A percentile compares a stretch with the other conserved stretches of the same genome.
phyloP scores from a whole-genome alignment of 2,888 invertebrate genomes.

The Falcaria lacertinaria region DNA sequence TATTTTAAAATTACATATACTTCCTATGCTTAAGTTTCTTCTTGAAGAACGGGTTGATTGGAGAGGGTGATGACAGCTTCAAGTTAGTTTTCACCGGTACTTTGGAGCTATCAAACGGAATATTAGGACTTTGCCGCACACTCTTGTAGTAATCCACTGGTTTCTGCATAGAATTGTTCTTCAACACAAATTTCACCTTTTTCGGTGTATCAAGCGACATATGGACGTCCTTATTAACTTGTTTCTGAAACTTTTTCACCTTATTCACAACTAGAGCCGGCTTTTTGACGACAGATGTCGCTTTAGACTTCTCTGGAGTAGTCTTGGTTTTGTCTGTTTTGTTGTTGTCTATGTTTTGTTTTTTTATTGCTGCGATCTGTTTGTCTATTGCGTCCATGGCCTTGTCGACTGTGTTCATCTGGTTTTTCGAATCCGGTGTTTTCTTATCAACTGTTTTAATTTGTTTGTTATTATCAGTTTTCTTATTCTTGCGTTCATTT shows the following conservation, averaged over 20 bases:
- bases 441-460: too few relatives aligned
- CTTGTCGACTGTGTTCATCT: background rate
- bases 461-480: background rate
- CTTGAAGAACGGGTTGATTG: constrained; percentile 88
- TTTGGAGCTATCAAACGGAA: constrained; percentile 86
- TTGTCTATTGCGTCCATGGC: background rate
- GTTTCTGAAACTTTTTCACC: constrained; percentile 49
- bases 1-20: too few relatives aligned
- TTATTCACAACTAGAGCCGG: constrained; percentile 42
- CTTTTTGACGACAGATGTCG: constrained; percentile 5
- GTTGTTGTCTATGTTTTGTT: constrained; percentile 4
- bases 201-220: constrained; percentile 65
- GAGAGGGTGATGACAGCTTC: constrained; percentile 84
- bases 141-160: constrained; percentile 86
- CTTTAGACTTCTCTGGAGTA: background rate
- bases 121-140: constrained; percentile 84
- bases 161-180: constrained; percentile 85
- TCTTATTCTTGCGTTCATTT: background rate
- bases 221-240: constrained; percentile 18
- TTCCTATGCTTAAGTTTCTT: constrained; percentile 53
- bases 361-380: background rate
- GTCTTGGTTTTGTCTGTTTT: constrained; percentile 4
- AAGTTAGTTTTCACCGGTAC: constrained; percentile 86
- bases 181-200: constrained; percentile 86
- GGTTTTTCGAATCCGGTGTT: too few relatives aligned